Conservation (phyloP, 2,113 vertebrate species). For the Cyanoderma ruficeps region DNA sequence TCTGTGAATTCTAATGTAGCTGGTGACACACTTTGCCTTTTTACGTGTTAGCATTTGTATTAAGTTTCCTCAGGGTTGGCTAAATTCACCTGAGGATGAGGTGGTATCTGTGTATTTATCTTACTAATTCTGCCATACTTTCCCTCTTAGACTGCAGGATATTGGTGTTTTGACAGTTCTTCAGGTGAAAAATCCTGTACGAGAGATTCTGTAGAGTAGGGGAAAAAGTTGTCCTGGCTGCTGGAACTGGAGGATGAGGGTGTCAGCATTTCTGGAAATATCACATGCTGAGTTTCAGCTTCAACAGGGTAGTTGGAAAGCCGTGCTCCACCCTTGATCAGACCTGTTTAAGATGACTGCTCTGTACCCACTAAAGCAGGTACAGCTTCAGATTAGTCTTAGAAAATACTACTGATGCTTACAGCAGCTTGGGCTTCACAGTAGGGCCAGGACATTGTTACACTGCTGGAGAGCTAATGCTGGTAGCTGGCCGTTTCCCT, state of each 20-base stretch:
- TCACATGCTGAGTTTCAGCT: neutral
- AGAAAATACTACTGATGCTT: neutral
- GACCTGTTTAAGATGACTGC: neutral
- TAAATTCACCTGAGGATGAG: neutral
- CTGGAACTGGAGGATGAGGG: neutral
- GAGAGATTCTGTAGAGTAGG: neutral
- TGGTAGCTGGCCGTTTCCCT: neutral
- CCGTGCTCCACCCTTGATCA: neutral
- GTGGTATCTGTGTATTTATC: neutral
- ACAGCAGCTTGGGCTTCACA: neutral
- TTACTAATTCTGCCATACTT: neutral
- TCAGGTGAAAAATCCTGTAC: neutral
- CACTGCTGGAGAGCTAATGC: neutral
- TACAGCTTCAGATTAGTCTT: neutral
- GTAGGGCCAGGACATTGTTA: neutral
- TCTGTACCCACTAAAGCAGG: neutral
- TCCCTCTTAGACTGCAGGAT: neutral
- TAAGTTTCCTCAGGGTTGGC: neutral
- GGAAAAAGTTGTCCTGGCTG: neutral
- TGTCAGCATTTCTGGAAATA: neutral
- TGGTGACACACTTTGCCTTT: neutral
- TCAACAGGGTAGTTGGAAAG: neutral
- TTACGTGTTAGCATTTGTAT: neutral
- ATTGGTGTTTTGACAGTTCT: neutral
- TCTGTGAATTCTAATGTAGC: neutral